A percentile compares a stretch with the other conserved stretches of the same genome.
Evolutionary conservation across 1,140 invertebrate genomes (phyloP).

Genomic region (Stegodyphus mimosarum): DNA sequence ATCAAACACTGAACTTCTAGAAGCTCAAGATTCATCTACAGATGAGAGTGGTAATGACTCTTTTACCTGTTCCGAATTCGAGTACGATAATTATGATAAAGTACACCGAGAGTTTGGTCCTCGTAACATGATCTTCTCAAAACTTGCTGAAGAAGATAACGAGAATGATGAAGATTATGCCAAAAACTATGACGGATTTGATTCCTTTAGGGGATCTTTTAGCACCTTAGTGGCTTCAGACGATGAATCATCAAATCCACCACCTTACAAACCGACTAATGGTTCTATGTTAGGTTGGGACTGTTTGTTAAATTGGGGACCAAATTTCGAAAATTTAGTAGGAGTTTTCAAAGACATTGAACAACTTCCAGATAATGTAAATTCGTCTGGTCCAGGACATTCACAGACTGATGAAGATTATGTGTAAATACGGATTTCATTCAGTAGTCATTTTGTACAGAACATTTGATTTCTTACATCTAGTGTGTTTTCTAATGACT

Average conservation of each 20-base stretch:
- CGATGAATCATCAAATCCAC: conserved; percentile 77
- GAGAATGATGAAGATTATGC: conserved; percentile 69
- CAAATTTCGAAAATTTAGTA: conserved; percentile 93
- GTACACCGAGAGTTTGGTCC: conserved; percentile 70
- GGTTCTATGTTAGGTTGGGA: conserved; percentile 90
- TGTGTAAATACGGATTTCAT: conserved; percentile 62
- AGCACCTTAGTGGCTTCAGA: conserved; percentile 92
- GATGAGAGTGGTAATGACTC: conserved; percentile 97
- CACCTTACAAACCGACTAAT: conserved; percentile 80
- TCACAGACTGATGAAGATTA: conserved; percentile 66
- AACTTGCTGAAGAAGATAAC: conserved; percentile 74
- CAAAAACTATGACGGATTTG: conserved; percentile 84
- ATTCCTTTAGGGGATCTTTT: conserved; percentile 91
- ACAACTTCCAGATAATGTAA: conserved; percentile 83
- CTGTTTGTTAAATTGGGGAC: conserved; percentile 94
- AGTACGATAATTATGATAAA: conserved; percentile 89
- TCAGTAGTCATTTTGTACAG: conserved; percentile 56
- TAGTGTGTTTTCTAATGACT: background rate
- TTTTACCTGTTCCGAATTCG: conserved; percentile 97
- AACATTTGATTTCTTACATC: background rate
- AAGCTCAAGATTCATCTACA: conserved; percentile 77
- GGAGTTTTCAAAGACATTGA: conserved; percentile 97
- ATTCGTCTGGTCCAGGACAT: conserved; percentile 61
- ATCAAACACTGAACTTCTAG: conserved; percentile 67
- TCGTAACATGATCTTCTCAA: conserved; percentile 76